Evolutionary conservation across 2,888 invertebrate genomes (phyloP), one percentile per base, ranked within the genome.

Genomic region (Sesia bembeciformis): DNA sequence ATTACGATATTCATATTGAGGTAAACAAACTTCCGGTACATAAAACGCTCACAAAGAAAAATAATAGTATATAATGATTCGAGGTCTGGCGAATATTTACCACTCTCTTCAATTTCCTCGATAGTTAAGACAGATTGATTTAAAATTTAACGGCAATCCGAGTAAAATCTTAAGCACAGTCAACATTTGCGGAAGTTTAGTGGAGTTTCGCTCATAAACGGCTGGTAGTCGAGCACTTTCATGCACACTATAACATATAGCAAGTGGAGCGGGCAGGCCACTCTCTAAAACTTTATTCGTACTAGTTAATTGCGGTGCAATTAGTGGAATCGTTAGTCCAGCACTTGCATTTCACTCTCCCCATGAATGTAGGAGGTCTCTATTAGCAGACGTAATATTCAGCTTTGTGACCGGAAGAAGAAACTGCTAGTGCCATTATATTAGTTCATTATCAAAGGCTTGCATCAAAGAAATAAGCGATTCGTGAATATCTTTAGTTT

Each of bases 251-350:
- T 83, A 86, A 82, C 82, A 84, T 81, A 84, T 84, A 81, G 67
- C 81, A 87, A 88, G 85, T 89, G 84, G 88, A 89, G 87, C 88
- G 84, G 78, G 78, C 76, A 75, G 68, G 75, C 81, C 77, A 82
- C 87, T 87, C 88, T 87, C 86, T 85, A 84, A 46, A 77, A 75
- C 75, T 75, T 76, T 81, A 81, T 82, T 84, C 76, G 79, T 83
- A 77, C 76, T 78, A 75, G 75, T 76, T 87, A 87, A 85, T 86
- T 83, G 78, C 73, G 56, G 72, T 60, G 73, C 76, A 86, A 86
- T 87, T 85, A 86, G 78, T 70, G 65, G 68, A 71, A 68, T 76
- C 64, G 70, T 68, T 72, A 68, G 38, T 52, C 65, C 66, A 57
- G 60, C 65, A 7, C 23, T 3, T 40, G 40, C 70, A 76, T 75